These are phyloP conservation scores for Cephus runcator DNA, from an alignment of 2,888 invertebrate genomes.

Conservation along the genomic window DNA sequence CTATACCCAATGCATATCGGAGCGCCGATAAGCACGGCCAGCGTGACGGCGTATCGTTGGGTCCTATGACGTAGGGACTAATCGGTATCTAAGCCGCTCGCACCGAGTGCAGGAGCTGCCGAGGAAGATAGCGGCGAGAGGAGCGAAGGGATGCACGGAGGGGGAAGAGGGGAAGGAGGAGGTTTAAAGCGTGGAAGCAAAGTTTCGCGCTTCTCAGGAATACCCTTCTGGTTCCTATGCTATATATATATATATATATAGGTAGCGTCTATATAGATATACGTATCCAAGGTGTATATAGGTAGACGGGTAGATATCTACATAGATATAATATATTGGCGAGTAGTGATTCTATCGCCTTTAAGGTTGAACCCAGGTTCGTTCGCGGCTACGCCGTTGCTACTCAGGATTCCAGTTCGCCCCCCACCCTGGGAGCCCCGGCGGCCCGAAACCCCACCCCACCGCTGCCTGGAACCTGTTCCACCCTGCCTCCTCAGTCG, in stretches of 20 bases:
- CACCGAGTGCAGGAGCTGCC: not conserved
- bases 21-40: not conserved
- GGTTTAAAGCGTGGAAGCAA: not conserved
- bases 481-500: constrained; percentile 48
- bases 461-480: constrained; percentile 56
- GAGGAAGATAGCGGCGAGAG: not conserved
- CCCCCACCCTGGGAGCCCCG: constrained; percentile 44
- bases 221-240: not conserved
- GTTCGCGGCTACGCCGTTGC: constrained; percentile 64
- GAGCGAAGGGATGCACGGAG: not conserved
- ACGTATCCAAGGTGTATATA: not conserved
- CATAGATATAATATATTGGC: constrained; percentile 19
- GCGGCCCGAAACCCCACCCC: constrained; percentile 51
- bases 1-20: not conserved
- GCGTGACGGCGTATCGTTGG: not conserved
- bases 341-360: constrained; percentile 62
- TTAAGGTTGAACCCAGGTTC: constrained; percentile 62
- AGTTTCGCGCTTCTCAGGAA: not conserved
- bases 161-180: not conserved
- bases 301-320: not conserved
- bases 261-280: not conserved
- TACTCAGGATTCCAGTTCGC: constrained; percentile 65
- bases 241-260: not conserved
- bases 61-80: not conserved
- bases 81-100: not conserved